Base-by-base conservation (phyloP, 2,888 invertebrate species). In the Caenorhabditis imperialis region DNA sequence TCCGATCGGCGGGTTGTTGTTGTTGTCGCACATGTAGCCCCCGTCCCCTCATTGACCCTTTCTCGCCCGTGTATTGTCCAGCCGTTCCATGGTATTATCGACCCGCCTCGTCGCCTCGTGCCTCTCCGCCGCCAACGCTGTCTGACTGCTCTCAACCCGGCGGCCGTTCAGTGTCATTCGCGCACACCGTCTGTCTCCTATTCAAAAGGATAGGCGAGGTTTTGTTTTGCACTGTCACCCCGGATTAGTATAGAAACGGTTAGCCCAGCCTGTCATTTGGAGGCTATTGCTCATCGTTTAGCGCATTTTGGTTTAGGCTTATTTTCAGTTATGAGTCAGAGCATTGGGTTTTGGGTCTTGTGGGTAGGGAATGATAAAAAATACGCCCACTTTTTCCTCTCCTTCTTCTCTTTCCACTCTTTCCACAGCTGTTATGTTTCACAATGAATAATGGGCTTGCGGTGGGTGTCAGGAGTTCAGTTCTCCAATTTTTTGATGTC, bases 211-310 rank as follows among this genome's bases (percentile, higher is more conserved):
- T 37, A 37, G 44, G 5, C 10, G 14, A 42, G 48, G 48, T 62
- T 61, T 71, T 51, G 57, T 55, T 57, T 57, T 62, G 7, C 6
- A 30, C 50, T 20, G 42, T n/a, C n/a, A n/a, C n/a, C n/a, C 35
- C 57, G 57, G 57, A 61, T 70, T 70, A 60, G 40, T 42, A 40
- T 50, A 35, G 20, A 47, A 37, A 27, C 54, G 38, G 47, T 65
- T 57, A 35, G n/a, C n/a, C 57, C 57, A 67, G 67, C 44, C 57
- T 67, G 67, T 67, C 50, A 67, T 67, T 57, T 55, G n/a, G n/a
- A n/a, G n/a, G n/a, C n/a, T n/a, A n/a, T n/a, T n/a, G n/a, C n/a
- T n/a, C n/a, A n/a, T n/a, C n/a, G n/a, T n/a, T n/a, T n/a, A n/a
- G n/a, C n/a, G n/a, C n/a, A n/a, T n/a, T n/a, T n/a, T n/a, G n/a